Evolutionary conservation across 2,797 vertebrate genomes (phyloP).

Genomic region (Macrochelys suwanniensis): DNA sequence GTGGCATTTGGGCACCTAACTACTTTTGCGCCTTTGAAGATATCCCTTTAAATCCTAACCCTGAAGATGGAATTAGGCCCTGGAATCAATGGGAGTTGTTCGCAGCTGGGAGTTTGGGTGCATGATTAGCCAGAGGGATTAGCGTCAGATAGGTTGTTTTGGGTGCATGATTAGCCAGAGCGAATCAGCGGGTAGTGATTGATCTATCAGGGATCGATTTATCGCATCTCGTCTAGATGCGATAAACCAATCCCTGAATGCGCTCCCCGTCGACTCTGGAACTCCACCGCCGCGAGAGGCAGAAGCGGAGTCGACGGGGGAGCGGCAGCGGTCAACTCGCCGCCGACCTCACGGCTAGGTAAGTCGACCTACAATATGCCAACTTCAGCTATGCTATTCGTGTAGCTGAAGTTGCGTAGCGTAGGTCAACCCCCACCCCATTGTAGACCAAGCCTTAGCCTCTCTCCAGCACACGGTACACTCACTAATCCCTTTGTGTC

Average conservation of each 20-base stretch:
- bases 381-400: too few relatives aligned
- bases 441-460: not conserved
- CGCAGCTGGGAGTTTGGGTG: not conserved
- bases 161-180: not conserved
- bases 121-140: not conserved
- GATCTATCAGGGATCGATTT: too few relatives aligned
- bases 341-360: too few relatives aligned
- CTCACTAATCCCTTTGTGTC: not conserved
- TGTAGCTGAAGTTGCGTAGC: too few relatives aligned
- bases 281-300: too few relatives aligned
- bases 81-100: not conserved
- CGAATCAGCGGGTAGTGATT: not conserved
- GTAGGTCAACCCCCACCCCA: too few relatives aligned
- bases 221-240: too few relatives aligned
- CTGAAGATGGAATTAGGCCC: not conserved
- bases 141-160: not conserved
- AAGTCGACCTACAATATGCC: too few relatives aligned
- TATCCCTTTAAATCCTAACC: not conserved
- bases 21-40: not conserved
- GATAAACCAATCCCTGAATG: too few relatives aligned
- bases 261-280: too few relatives aligned
- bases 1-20: not conserved
- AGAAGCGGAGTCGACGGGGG: too few relatives aligned
- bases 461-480: not conserved
- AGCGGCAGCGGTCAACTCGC: too few relatives aligned